Evolutionary conservation across 2,797 vertebrate species (phyloP).

Genomic region (Sebastes ruberrimus): DNA sequence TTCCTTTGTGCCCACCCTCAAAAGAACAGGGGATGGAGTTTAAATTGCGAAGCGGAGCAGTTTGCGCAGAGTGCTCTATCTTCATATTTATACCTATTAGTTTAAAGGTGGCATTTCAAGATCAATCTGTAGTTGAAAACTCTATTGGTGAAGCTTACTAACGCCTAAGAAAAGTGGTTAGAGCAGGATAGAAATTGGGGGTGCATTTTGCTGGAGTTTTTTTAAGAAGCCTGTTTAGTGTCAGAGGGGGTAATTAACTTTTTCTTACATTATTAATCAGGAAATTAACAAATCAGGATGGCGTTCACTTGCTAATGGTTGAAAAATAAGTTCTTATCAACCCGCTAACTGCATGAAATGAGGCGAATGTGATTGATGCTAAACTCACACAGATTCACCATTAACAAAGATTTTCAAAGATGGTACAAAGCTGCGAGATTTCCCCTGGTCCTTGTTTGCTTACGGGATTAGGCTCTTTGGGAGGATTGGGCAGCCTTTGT

Average conservation of each 20-base stretch:
- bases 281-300: conserved; percentile 1
- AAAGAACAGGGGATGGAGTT: conserved; percentile 58
- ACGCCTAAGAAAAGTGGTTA: not conserved
- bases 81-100: conserved; percentile 51
- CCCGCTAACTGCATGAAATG: not conserved
- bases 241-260: not conserved
- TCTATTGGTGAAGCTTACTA: not conserved
- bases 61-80: conserved; percentile 46
- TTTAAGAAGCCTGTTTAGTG: not conserved
- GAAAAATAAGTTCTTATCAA: not conserved
- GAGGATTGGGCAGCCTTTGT: conserved; percentile 59
- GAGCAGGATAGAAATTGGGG: not conserved
- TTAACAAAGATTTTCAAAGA: conserved; percentile 32
- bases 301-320: not conserved
- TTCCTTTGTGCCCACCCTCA: conserved; percentile 74
- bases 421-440: conserved; percentile 27
- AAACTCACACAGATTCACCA: conserved; percentile 18
- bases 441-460: conserved; percentile 53
- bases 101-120: conserved; percentile 24
- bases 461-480: conserved; percentile 65
- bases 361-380: conserved; percentile 15
- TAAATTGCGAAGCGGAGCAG: conserved; percentile 39
- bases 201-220: not conserved
- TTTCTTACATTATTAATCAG: not conserved
- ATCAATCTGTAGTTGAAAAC: conserved; percentile 18